Percentiles rank a stretch among this genome's conserved stretches.
These are phyloP conservation scores for Leptinotarsa tumamoca DNA, from an alignment of 2,888 invertebrate genomes.

Conservation along the genomic window DNA sequence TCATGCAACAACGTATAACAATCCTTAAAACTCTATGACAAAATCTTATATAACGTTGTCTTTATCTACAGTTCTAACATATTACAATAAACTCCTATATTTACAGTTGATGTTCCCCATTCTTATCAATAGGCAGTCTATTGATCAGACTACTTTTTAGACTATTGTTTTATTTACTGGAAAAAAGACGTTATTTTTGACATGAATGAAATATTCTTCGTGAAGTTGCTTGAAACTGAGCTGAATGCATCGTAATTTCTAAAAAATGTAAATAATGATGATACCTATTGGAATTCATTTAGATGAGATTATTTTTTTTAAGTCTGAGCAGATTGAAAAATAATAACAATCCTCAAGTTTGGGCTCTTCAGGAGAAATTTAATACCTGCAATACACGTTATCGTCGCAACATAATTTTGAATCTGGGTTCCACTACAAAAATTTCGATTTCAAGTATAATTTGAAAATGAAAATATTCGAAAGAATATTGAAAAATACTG, in stretches of 20 bases:
- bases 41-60: conserved; percentile 40
- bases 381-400: too few species aligned
- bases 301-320: too few species aligned
- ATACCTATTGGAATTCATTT: too few species aligned
- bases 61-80: conserved; percentile 41
- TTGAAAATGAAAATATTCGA: too few species aligned
- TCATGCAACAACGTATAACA: conserved; percentile 43
- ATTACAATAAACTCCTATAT: conserved; percentile 36
- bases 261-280: too few species aligned
- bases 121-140: conserved; percentile 41
- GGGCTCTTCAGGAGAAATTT: too few species aligned
- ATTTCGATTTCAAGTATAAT: too few species aligned
- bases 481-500: too few species aligned
- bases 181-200: conserved; percentile 5
- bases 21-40: conserved; percentile 40
- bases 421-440: too few species aligned
- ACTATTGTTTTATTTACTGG: conserved; percentile 25
- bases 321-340: too few species aligned
- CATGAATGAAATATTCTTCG: conserved; percentile 25
- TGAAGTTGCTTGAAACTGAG: background rate
- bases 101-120: conserved; percentile 43
- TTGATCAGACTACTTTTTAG: conserved; percentile 30
- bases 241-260: background rate
- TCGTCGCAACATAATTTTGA: too few species aligned
- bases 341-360: too few species aligned